Evolutionary conservation across 2,797 vertebrate species (phyloP).

Genomic region (Crypturellus tataupa): DNA sequence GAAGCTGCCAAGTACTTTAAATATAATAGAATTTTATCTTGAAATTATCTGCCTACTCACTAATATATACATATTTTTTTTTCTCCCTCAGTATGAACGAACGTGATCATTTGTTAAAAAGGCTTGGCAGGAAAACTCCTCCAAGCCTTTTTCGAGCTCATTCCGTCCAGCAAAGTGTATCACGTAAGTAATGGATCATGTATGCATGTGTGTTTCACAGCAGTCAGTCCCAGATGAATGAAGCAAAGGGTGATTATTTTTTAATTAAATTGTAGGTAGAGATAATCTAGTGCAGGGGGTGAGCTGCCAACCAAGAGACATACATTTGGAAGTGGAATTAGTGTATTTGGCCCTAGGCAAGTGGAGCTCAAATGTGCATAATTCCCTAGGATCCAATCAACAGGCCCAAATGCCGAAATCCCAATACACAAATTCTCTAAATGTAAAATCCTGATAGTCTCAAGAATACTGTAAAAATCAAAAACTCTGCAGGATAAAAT

Average conservation of each 20-base stretch:
- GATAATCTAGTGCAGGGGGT: not conserved
- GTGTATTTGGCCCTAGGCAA: constrained; percentile 54
- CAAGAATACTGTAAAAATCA: constrained; percentile 32
- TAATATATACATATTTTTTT: constrained; percentile 16
- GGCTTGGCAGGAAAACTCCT: constrained; percentile 96
- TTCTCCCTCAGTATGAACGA: constrained; percentile 90
- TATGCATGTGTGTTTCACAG: not conserved
- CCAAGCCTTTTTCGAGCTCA: constrained; percentile 94
- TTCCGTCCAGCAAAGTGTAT: constrained; percentile 94
- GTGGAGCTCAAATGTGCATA: not conserved
- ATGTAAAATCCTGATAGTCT: constrained; percentile 27
- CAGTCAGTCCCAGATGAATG: not conserved
- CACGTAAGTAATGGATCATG: constrained; percentile 87
- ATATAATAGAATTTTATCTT: constrained; percentile 5
- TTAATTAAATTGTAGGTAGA: constrained; percentile 58
- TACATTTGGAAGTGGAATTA: constrained; percentile 51
- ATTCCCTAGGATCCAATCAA: constrained; percentile 59
- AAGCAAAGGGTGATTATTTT: not conserved
- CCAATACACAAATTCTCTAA: not conserved
- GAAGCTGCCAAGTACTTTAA: not conserved
- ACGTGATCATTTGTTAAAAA: constrained; percentile 96
- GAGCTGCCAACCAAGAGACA: constrained; percentile 53
- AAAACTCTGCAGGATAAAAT: constrained; percentile 1
- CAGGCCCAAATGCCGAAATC: constrained; percentile 31
- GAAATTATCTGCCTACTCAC: constrained; percentile 18